A percentile compares a stretch with the other conserved stretches of the same genome.
phyloP scores from a whole-genome alignment of 2,797 vertebrate species.

The Leptatherina wallacei region DNA sequence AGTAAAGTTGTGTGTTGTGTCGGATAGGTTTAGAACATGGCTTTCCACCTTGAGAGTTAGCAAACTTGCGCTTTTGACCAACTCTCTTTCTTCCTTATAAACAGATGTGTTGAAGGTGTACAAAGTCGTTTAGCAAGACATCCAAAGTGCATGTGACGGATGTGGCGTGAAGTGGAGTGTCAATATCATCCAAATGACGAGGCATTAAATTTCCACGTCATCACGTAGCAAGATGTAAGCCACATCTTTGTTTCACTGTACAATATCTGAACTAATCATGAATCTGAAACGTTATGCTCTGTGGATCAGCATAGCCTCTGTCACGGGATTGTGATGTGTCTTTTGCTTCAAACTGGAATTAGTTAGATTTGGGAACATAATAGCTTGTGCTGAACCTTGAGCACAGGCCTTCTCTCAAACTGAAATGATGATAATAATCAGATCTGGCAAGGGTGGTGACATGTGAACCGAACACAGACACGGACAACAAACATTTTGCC shows the following conservation, averaged over 20 bases:
- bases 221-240: neutral
- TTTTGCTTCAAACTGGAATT: conserved; percentile 26
- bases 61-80: neutral
- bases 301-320: neutral
- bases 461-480: conserved; percentile 56
- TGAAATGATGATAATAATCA: conserved; percentile 55
- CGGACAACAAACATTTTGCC: conserved; percentile 56
- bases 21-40: neutral
- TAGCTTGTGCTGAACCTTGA: conserved; percentile 48
- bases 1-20: neutral
- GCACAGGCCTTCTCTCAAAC: conserved; percentile 25
- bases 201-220: neutral
- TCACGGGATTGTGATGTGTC: neutral
- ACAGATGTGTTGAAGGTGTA: neutral
- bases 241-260: neutral
- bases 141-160: neutral
- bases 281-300: neutral
- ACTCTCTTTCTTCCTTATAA: neutral
- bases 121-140: neutral
- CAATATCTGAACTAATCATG: neutral
- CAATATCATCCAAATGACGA: neutral
- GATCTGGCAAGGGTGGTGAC: conserved; percentile 48
- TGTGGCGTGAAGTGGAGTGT: neutral
- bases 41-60: neutral
- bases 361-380: conserved; percentile 13